Conservation (phyloP, 2,888 invertebrate genomes). For the Diaprepes abbreviatus region DNA sequence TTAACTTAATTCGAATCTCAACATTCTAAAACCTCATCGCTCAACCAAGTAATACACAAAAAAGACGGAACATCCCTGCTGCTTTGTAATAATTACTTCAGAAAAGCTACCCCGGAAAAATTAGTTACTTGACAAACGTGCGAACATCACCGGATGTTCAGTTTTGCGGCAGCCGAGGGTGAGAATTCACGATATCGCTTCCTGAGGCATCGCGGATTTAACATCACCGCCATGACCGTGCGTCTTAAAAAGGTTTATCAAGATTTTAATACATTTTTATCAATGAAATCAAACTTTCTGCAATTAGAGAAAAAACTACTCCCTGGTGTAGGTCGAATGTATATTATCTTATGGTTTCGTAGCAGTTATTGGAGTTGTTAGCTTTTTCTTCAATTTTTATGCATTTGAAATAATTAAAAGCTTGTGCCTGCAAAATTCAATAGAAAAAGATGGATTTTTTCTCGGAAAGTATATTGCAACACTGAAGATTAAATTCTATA, state of each 20-base stretch:
- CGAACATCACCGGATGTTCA: constrained; percentile 45
- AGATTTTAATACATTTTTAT: too few species aligned
- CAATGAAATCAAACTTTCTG: too few species aligned
- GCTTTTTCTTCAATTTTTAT: too few species aligned
- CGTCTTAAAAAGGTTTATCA: constrained; percentile 56
- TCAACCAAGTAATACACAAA: constrained; percentile 40
- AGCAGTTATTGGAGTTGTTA: too few species aligned
- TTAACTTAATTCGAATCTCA: constrained; percentile 34
- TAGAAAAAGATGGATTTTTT: too few species aligned
- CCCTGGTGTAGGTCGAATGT: too few species aligned
- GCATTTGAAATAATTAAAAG: too few species aligned
- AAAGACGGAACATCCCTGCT: constrained; percentile 34
- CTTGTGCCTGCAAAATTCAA: too few species aligned
- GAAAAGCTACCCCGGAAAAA: constrained; percentile 48
- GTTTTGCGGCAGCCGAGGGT: constrained; percentile 40
- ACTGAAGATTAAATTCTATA: too few species aligned
- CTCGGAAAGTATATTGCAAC: too few species aligned
- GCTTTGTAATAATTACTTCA: constrained; percentile 45
- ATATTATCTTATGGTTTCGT: too few species aligned
- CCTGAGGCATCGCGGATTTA: constrained; percentile 41
- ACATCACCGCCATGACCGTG: constrained; percentile 66
- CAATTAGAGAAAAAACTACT: too few species aligned
- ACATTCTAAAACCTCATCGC: constrained; percentile 37
- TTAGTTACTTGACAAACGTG: constrained; percentile 51
- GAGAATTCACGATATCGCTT: constrained; percentile 43